phyloP scores from a whole-genome alignment of 2,888 invertebrate genomes.

The Tolmerus cingulatus region DNA sequence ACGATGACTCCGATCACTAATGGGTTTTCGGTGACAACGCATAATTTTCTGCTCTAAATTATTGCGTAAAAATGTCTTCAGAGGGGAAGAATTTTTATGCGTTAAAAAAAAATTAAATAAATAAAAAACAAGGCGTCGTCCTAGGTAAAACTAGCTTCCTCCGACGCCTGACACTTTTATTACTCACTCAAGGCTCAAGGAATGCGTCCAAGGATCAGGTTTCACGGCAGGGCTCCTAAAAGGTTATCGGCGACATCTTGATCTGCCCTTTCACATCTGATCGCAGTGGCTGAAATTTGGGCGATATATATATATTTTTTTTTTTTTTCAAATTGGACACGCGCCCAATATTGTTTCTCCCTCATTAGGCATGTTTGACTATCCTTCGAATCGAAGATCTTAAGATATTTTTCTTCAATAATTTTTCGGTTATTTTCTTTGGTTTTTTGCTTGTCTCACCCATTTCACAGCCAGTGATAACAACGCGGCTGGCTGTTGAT shows the following conservation, averaged over 20 bases:
- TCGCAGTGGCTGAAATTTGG: not conserved
- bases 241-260: not conserved
- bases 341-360: constrained; percentile 15
- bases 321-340: constrained; percentile 24
- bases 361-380: constrained; percentile 4
- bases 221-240: not conserved
- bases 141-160: not conserved
- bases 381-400: not conserved
- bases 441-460: not conserved
- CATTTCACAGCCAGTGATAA: not conserved
- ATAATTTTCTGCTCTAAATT: not conserved
- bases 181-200: not conserved
- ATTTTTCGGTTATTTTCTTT: not conserved
- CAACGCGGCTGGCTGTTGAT: not conserved
- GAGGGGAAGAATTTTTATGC: not conserved
- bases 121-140: not conserved
- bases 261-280: constrained; percentile 7
- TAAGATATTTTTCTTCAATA: not conserved
- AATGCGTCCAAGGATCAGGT: not conserved
- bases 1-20: not conserved
- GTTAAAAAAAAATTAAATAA: too few species aligned
- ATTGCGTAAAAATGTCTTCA: not conserved
- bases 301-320: too few species aligned
- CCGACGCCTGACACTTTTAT: constrained; percentile 15
- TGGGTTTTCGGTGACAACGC: not conserved